Evolutionary conservation across 2,888 invertebrate species (phyloP), one percentile per base, ranked within the genome.

Genomic region (Cordylochernes scorpioides): DNA sequence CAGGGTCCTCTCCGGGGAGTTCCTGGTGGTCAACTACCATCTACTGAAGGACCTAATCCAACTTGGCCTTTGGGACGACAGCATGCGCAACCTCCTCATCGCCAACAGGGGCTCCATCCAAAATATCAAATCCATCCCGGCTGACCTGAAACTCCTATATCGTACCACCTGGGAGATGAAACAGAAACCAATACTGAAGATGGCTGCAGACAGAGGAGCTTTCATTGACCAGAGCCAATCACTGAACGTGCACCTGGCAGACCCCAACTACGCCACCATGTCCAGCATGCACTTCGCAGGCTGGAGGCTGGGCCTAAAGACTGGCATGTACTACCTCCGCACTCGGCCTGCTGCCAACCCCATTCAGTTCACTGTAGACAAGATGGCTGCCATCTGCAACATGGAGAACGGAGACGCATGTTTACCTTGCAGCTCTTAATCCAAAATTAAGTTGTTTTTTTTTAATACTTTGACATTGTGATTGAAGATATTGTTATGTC

Each of bases 191-290:
- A 67, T 88, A 5, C 66, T 94, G 15, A 68, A 86, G 53, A 86
- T 91, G 88, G 88, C 94, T 7, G 88, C 86, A 0, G 91, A 91
- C 53, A 64, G 97, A 39, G 91, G 86, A 3, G 84, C 94, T 0
- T 97, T 75, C 51, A 91, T 99, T 45, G 94, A 97, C 56, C 97
- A 97, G 58, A 86, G 86, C 39, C 94, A 97, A 51, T 88, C 88
- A 0, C 66, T 97, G 44, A 97, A 97, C 53, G 69, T 97, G 40
- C 88, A 94, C 54, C 77, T 99, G 32, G 88, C 82, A 3, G 72
- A 78, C 49, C 84, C 94, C 4, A 77, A 71, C 48, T 78, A 77
- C 49, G 82, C 75, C 3, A 82, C 82, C 51, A 59, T 97, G 31
- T 77, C 86, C 2, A 91, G 91, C 2, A 94, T 97, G 66, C 97